Base-by-base conservation (phyloP, 2,888 invertebrate species). In the Camptogramma bilineatum region DNA sequence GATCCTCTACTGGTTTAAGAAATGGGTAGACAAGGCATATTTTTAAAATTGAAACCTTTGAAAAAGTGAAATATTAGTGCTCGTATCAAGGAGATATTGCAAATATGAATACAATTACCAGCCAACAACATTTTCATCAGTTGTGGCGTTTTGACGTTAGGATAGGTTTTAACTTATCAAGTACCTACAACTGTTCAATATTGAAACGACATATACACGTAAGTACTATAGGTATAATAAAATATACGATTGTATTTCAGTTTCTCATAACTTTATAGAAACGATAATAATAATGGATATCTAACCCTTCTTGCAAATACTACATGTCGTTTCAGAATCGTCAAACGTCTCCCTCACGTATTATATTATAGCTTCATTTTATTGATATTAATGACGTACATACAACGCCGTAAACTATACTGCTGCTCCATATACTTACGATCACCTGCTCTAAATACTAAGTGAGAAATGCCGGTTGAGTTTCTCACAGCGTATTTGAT, bases 341-440 rank as follows among this genome's bases (percentile, higher is more conserved):
- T 17, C 13, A 9, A 58, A 18, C 64, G 62, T 69, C 47, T 42
- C 51, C 51, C 57, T 39, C 59, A 44, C 59, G 59, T 64, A n/a
- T n/a, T n/a, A n/a, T 62, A 57, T 57, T 56, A 62, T 52, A 47
- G 57, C 59, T 16, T 28, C 52, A 21, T 47, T 58, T 48, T 52
- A 67, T 69, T 61, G 56, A 69, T 69, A 65, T 69, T 54, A 55
- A 69, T 58, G 58, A 52, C 62, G 31, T 56, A 31, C 46, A 52
- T 39, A 52, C 62, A 51, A 7, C 46, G 7, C n/a, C 34, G 34
- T 17, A 17, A 9, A 48, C 21, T 10, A 39, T 51, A 18, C 13
- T 13, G 18, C 28, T 28, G 19, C 28, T 28, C 28, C 28, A 18
- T 39, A 39, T 3, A 7, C n/a, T n/a, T n/a, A n/a, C 42, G 18